A percentile compares a stretch with the other conserved stretches of the same genome.
Conservation (phyloP, 1,140 invertebrate species). For the Phocides pigmalion region DNA sequence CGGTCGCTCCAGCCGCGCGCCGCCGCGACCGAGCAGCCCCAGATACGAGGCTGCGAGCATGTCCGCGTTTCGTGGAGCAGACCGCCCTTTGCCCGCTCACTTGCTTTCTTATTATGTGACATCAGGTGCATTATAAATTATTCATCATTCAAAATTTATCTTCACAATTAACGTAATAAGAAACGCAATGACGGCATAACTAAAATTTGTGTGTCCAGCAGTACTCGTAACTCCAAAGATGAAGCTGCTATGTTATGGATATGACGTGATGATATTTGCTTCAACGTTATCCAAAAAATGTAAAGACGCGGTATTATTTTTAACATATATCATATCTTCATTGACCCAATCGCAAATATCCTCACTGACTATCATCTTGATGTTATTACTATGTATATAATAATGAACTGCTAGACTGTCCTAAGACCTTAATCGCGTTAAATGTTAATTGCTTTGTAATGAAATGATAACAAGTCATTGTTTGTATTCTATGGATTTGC, state of each 20-base stretch:
- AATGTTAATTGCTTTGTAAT: constrained; percentile 13
- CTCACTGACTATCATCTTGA: constrained; percentile 22
- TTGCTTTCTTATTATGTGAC: constrained; percentile 81
- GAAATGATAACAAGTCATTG: constrained; percentile 16
- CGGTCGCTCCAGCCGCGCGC: constrained; percentile 57
- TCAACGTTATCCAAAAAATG: background rate
- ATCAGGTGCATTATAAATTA: constrained; percentile 38
- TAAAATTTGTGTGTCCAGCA: constrained; percentile 71
- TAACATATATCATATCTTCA: constrained; percentile 2
- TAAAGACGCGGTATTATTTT: background rate
- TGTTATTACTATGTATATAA: constrained; percentile 18
- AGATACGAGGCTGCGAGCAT: constrained; percentile 78
- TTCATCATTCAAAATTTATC: constrained; percentile 41
- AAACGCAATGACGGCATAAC: constrained; percentile 67
- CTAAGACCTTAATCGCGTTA: constrained; percentile 21
- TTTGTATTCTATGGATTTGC: constrained; percentile 75
- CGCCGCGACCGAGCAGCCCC: constrained; percentile 74
- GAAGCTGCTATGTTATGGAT: constrained; percentile 38
- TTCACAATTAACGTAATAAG: constrained; percentile 69
- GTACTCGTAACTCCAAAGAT: constrained; percentile 81
- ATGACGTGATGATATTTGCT: constrained; percentile 54
- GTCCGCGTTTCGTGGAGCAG: constrained; percentile 77
- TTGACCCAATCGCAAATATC: constrained; percentile 13
- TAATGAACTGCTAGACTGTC: constrained; percentile 18
- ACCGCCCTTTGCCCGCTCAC: constrained; percentile 71